phyloP scores from a whole-genome alignment of 2,113 vertebrate species.

The Prunella fulvescens region DNA sequence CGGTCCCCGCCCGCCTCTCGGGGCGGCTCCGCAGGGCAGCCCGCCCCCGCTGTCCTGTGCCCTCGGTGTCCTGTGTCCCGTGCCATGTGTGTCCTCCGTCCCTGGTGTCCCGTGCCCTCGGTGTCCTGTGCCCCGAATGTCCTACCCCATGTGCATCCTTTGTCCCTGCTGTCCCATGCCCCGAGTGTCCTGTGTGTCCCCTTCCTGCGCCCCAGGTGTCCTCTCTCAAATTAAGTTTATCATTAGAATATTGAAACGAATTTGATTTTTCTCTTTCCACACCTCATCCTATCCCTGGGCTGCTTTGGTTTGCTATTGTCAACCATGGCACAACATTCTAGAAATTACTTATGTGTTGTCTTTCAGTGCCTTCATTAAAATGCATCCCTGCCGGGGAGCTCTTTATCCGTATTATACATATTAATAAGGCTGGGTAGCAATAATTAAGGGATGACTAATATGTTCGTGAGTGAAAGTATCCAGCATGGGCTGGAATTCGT shows the following conservation, averaged over 20 bases:
- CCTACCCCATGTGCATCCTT: background rate
- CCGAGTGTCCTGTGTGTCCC: background rate
- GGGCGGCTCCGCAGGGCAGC: background rate
- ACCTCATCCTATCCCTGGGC: background rate
- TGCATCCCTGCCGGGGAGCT: slow-evolving; percentile 55
- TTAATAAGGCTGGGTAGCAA: slow-evolving; percentile 64
- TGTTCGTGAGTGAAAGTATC: slow-evolving; percentile 5
- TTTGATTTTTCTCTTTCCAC: background rate
- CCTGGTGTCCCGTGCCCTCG: too few relatives aligned
- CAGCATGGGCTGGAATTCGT: background rate
- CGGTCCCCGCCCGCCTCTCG: background rate
- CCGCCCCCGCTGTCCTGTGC: background rate
- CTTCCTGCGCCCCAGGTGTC: background rate
- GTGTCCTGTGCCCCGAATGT: background rate
- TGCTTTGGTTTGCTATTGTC: slow-evolving; percentile 27
- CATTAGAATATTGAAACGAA: slow-evolving; percentile 35
- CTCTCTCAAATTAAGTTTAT: background rate
- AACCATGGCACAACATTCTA: slow-evolving; percentile 15
- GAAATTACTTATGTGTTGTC: slow-evolving; percentile 51
- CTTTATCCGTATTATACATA: slow-evolving; percentile 42
- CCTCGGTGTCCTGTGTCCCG: fast-evolving
- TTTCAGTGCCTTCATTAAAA: slow-evolving; percentile 65
- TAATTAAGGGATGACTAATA: slow-evolving; percentile 69
- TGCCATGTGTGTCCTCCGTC: background rate
- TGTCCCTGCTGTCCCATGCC: too few relatives aligned